phyloP scores from a whole-genome alignment of 1,140 invertebrate genomes.

The Pogonognathellus flavescens region DNA sequence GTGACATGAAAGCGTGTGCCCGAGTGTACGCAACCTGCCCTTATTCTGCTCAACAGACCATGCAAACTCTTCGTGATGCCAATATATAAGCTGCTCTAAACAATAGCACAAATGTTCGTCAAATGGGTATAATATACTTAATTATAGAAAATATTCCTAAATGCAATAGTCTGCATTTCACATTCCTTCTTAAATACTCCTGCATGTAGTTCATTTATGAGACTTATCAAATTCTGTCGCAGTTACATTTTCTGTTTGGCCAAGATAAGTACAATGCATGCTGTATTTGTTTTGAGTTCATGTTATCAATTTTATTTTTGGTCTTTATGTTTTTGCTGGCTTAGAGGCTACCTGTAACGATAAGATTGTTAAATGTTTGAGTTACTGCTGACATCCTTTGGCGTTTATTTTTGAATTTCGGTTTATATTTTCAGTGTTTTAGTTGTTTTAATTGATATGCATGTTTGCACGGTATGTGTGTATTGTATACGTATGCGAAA shows the following conservation, averaged over 20 bases:
- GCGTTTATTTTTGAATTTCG: background rate
- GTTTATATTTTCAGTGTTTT: background rate
- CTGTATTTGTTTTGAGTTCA: too few relatives aligned
- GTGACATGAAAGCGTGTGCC: slow-evolving; percentile 51
- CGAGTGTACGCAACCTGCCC: slow-evolving; percentile 65
- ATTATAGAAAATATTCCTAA: background rate
- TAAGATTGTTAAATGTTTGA: slow-evolving; percentile 37
- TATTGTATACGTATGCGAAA: background rate
- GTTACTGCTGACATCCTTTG: slow-evolving; percentile 26
- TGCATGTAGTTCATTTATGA: too few relatives aligned
- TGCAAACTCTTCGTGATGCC: slow-evolving; percentile 62
- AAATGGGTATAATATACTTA: too few relatives aligned
- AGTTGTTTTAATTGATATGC: background rate
- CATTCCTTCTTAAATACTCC: background rate
- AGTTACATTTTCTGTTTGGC: too few relatives aligned
- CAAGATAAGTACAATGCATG: too few relatives aligned
- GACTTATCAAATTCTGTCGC: too few relatives aligned
- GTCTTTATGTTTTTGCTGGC: background rate
- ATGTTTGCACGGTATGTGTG: background rate
- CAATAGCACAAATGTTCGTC: too few relatives aligned
- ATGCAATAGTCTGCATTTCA: slow-evolving; percentile 15
- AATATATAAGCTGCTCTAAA: slow-evolving; percentile 53
- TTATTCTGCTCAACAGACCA: slow-evolving; percentile 59
- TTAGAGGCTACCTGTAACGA: background rate
- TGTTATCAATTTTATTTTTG: background rate